A percentile compares a stretch with the other conserved stretches of the same genome.
Evolutionary conservation across 2,113 vertebrate species (phyloP).

Genomic region (Ceyx melanurus): DNA sequence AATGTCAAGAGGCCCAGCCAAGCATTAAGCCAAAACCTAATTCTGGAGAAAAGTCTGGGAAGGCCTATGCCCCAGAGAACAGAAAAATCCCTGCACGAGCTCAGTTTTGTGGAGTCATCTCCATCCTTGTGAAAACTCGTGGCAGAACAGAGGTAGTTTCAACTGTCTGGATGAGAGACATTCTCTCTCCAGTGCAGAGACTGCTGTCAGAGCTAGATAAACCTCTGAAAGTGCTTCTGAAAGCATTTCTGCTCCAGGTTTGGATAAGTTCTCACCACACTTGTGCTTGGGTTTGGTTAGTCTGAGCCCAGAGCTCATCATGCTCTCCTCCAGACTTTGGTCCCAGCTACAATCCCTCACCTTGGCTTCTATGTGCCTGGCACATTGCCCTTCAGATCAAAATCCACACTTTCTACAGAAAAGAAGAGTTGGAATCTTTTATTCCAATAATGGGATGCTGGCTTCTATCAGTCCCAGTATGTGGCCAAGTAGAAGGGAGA

Average conservation of each 20-base stretch:
- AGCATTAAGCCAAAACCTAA: background rate
- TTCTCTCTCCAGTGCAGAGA: too few species aligned
- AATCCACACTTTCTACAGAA: background rate
- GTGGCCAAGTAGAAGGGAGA: background rate
- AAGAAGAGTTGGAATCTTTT: background rate
- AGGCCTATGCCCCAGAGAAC: background rate
- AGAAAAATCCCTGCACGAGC: background rate
- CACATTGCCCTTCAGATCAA: background rate
- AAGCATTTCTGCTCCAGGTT: background rate
- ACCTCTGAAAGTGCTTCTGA: background rate
- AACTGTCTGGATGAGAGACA: background rate
- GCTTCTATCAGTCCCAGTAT: background rate
- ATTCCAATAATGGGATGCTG: background rate
- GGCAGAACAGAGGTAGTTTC: background rate
- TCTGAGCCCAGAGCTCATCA: background rate
- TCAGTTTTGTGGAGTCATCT: background rate
- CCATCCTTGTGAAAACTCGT: background rate
- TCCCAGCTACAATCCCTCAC: background rate
- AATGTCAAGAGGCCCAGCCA: background rate
- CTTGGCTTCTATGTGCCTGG: accelerated
- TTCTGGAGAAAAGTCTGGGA: background rate
- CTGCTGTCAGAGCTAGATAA: background rate
- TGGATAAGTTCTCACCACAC: background rate
- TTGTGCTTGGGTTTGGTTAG: background rate
- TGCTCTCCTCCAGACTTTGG: background rate